Conservation (phyloP, 35 echinoderm and acorn worm genomes). For the Heliocidaris erythrogramma region DNA sequence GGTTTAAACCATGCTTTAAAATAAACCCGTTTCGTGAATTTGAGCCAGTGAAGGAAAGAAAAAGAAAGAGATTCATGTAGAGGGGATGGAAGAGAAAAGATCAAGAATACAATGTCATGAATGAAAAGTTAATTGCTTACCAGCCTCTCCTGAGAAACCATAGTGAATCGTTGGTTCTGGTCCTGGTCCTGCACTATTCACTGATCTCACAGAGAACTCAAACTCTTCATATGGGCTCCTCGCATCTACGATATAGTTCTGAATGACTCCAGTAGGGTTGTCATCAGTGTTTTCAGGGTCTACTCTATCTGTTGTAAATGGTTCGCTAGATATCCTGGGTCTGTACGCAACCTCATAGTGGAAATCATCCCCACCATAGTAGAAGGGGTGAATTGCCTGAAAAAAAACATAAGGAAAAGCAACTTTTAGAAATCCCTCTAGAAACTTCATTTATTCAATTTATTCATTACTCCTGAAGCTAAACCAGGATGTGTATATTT, state of each 20-base stretch:
- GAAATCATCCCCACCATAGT: conserved; percentile 76
- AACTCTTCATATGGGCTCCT: conserved; percentile 37
- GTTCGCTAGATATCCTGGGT: conserved; percentile 23
- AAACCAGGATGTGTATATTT: no score
- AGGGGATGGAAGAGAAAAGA: no score
- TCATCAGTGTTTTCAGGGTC: neutral
- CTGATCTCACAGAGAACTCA: conserved; percentile 38
- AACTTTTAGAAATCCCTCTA: no score
- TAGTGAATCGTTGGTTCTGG: conserved; percentile 16
- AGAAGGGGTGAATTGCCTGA: conserved; percentile 62
- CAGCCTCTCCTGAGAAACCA: conserved; percentile 50
- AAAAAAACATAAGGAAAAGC: neutral
- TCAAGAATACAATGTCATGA: neutral
- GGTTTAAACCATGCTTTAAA: no score
- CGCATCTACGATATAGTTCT: neutral
- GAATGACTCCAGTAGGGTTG: neutral
- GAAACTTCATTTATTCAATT: no score
- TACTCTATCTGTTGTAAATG: neutral
- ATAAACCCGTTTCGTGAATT: no score
- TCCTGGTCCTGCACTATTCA: neutral
- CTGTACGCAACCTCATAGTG: conserved; percentile 61
- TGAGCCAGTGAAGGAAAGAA: no score
- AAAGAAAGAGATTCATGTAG: no score
- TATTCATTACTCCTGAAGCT: no score
- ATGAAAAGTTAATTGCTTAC: conserved; percentile 14